Evolutionary conservation across 2,797 vertebrate species (phyloP).

Genomic region (Parambassis ranga): DNA sequence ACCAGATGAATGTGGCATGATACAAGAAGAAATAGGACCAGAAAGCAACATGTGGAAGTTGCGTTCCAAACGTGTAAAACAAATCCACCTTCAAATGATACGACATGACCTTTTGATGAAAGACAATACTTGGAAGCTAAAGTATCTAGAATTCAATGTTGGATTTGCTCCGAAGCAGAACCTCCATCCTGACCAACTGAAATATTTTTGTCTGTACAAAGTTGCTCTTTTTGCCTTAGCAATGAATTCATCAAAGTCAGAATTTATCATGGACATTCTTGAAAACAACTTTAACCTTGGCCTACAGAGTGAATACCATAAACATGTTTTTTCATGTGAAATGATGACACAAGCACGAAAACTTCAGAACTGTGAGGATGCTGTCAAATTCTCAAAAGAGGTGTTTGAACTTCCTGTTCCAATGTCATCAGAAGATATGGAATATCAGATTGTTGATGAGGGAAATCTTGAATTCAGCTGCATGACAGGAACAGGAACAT

Average conservation of each 20-base stretch:
- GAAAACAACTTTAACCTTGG: slow-evolving; percentile 30
- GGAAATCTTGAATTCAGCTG: not conserved
- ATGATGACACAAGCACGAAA: slow-evolving; percentile 8
- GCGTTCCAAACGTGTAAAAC: slow-evolving; percentile 6
- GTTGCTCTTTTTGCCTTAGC: slow-evolving; percentile 27
- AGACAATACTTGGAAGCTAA: no score
- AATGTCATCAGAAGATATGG: not conserved
- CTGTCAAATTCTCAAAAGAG: slow-evolving; percentile 8
- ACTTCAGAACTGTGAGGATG: not conserved
- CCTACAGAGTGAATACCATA: not conserved
- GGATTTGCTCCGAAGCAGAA: slow-evolving; percentile 22
- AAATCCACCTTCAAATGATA: not conserved
- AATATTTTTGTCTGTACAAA: not conserved
- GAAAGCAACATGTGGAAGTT: slow-evolving; percentile 27
- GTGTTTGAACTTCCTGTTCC: slow-evolving; percentile 19
- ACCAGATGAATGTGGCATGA: not conserved
- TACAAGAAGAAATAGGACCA: not conserved
- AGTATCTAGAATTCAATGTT: slow-evolving; percentile 19
- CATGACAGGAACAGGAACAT: not conserved
- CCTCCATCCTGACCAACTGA: slow-evolving; percentile 5
- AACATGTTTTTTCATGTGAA: slow-evolving; percentile 1
- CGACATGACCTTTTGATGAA: no score
- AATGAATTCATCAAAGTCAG: slow-evolving; percentile 24
- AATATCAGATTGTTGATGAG: not conserved
- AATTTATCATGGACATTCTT: slow-evolving; percentile 44